Conservation (phyloP, 53 echinoderm and acorn worm species). For the Hippasteria phrygiana region DNA sequence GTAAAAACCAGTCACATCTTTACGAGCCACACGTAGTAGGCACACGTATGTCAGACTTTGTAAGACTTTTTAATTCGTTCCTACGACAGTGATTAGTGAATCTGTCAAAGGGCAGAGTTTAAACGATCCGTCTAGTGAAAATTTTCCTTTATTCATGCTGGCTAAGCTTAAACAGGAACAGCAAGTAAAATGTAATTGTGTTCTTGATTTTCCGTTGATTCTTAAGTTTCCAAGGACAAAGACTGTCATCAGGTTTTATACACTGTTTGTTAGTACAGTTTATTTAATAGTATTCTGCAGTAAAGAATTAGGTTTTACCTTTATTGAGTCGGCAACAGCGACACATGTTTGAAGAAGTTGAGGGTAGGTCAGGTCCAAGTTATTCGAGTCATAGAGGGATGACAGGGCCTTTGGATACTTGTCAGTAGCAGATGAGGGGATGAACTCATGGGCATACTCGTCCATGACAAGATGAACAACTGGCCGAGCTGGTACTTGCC, state of each 20-base stretch:
- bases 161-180: too few relatives aligned
- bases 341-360: neutral
- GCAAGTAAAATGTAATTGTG: too few relatives aligned
- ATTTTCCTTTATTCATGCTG: too few relatives aligned
- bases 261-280: neutral
- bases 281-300: neutral
- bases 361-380: neutral
- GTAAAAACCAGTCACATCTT: too few relatives aligned
- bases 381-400: slow-evolving; percentile 56
- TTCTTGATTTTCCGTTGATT: too few relatives aligned
- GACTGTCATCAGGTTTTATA: neutral
- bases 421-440: neutral
- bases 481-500: slow-evolving; percentile 11
- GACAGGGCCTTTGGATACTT: slow-evolving; percentile 32
- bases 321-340: neutral
- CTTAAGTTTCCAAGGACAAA: too few relatives aligned
- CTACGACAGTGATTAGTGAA: too few relatives aligned
- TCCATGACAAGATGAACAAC: slow-evolving; percentile 26
- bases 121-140: too few relatives aligned
- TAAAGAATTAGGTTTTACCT: neutral
- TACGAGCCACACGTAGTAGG: too few relatives aligned
- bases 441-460: slow-evolving; percentile 10
- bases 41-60: too few relatives aligned
- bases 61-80: too few relatives aligned
- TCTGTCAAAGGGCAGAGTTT: too few relatives aligned